These are phyloP conservation scores for Forficula auricularia DNA, from an alignment of 1,140 invertebrate genomes.

Conservation along the genomic window DNA sequence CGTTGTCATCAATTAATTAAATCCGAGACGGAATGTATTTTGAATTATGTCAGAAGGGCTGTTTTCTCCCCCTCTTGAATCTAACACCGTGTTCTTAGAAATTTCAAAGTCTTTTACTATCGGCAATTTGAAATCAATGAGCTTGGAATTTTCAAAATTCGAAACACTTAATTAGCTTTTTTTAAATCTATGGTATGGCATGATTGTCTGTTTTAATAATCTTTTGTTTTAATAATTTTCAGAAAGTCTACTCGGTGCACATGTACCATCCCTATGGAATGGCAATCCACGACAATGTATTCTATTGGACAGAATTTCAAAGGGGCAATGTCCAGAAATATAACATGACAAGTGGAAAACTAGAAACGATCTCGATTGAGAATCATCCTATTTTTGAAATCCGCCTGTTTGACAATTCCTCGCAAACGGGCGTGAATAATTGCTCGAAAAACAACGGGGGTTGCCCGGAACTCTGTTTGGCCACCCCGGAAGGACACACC, in stretches of 20 bases:
- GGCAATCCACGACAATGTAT: conserved; percentile 24
- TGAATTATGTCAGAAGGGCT: too few relatives aligned
- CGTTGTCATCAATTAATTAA: too few relatives aligned
- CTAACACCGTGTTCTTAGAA: too few relatives aligned
- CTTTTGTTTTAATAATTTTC: too few relatives aligned
- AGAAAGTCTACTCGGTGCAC: conserved; percentile 11
- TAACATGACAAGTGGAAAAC: conserved; percentile 23
- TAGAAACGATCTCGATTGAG: conserved; percentile 27
- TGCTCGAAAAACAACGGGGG: conserved; percentile 25
- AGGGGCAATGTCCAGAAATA: conserved; percentile 35
- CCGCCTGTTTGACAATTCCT: conserved; percentile 34
- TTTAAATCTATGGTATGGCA: too few relatives aligned
- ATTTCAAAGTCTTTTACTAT: too few relatives aligned
- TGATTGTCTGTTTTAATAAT: too few relatives aligned
- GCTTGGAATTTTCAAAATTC: too few relatives aligned
- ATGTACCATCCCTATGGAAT: conserved; percentile 38
- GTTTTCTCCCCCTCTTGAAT: too few relatives aligned
- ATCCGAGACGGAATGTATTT: too few relatives aligned
- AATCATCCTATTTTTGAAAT: conserved; percentile 43
- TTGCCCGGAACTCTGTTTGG: conserved; percentile 38
- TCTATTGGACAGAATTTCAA: conserved; percentile 39
- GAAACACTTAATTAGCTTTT: too few relatives aligned
- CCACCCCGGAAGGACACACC: conserved; percentile 24
- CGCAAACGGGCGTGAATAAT: conserved; percentile 29
- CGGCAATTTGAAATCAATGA: too few relatives aligned